phyloP scores from a whole-genome alignment of 1,140 invertebrate species.

The Propsilocerus akamusi region DNA sequence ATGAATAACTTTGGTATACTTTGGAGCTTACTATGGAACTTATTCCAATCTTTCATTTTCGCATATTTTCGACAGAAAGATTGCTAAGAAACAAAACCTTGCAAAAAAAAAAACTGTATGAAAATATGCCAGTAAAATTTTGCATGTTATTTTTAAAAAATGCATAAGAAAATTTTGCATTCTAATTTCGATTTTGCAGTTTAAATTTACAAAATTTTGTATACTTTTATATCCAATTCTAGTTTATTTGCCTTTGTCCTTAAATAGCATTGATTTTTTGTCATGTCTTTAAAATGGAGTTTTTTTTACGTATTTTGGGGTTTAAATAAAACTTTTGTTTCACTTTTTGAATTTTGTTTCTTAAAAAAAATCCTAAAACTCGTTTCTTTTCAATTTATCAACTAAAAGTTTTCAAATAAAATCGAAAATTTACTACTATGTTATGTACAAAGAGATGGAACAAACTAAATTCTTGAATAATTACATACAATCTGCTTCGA shows the following conservation, averaged over 20 bases:
- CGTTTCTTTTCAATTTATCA: no score
- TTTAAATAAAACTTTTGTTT: not conserved
- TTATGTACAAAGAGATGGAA: constrained; percentile 2
- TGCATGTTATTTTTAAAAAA: not conserved
- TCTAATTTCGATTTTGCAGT: not conserved
- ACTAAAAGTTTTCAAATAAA: no score
- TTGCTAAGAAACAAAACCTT: no score
- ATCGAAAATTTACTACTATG: no score
- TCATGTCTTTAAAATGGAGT: no score
- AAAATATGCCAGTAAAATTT: not conserved
- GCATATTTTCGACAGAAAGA: no score
- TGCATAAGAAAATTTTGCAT: not conserved
- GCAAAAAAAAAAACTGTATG: no score
- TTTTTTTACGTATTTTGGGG: not conserved
- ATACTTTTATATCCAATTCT: constrained; percentile 5
- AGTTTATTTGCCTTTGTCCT: no score
- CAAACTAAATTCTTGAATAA: constrained; percentile 1
- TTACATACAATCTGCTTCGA: not conserved
- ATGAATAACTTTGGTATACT: constrained; percentile 3
- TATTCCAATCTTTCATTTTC: not conserved
- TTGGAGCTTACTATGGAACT: not conserved
- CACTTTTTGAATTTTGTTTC: not conserved
- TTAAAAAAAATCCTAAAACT: no score
- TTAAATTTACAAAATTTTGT: not conserved
- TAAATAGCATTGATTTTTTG: no score